Evolutionary conservation across 2,113 vertebrate genomes (phyloP), one percentile per base, ranked within the genome.

Genomic region (Lucifuga dentata): DNA sequence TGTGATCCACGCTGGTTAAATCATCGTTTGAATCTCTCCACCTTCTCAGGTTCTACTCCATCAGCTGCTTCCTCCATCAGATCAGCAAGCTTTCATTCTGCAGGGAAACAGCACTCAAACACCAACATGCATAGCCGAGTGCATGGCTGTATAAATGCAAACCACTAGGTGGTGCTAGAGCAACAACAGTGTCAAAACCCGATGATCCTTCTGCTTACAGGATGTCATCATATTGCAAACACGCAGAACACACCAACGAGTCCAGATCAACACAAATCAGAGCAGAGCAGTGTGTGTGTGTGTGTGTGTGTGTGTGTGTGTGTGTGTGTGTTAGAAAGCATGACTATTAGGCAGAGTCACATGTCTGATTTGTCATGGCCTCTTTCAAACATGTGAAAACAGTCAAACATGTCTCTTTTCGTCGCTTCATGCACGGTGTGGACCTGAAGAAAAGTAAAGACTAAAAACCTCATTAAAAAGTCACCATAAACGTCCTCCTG

Each of bases 381-480:
- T 17, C 39, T 24, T 55, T 50, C 4, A 2, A 41, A 69, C 11
- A 17, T 59, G 38, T 35, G 41, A 65, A 72, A 58, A 41, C 60
- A 52, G 35, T 62, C 41, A 73, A 38, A 23, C 67, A 73, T 48
- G 53, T 67, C 48, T 23, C 19, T 70, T 62, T 71, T 50, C 26
- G 51, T 68, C 61, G 15, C 33, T 56, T 73, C 69, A 73, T 84
- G 23, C 52, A 48, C 58, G 39, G 64, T 73, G 57, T 82, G 58
- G 55, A 79, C 68, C 69, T 71, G 33, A 70, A 80, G 33, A 75
- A 48, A 75, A 56, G 63, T 63, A 78, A 78, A 78, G 2, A 9
- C 61, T 81, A 84, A 85, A 83, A 78, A 83, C 32, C 12, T 17
- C 56, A 26, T 49, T 57, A 45, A 77, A 85, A 84, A 83, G 79